Evolutionary conservation across 2,888 invertebrate species (phyloP), one percentile per base, ranked within the genome.

Genomic region (Uropetala carovei): DNA sequence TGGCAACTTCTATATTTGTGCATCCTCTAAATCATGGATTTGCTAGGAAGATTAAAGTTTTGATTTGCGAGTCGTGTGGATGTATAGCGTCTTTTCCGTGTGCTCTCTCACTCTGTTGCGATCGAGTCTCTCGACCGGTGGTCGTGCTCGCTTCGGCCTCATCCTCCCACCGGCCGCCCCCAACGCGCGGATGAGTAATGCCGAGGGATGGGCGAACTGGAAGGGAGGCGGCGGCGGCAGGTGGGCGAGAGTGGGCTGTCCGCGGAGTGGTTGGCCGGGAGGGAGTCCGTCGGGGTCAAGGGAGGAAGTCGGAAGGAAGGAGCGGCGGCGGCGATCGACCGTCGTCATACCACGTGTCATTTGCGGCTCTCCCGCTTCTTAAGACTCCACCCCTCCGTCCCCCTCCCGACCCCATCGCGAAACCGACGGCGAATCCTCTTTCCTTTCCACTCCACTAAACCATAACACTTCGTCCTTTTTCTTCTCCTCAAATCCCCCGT

Each of bases 141-240:
- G 43, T 43, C 43, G 43, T 43, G 43, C 43, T 43, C 43, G 43
- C 43, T 43, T 43, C 43, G 43, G 43, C 43, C 43, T 43, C 43
- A 43, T 43, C 64, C 64, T 64, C 64, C 64, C 64, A 11, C 27
- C 10, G 2, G 18, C 43, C 83, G 83, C 43, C 22, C 58, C 85
- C 58, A 57, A 58, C 85, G 58, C 10, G 27, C 58, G 57, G 85
- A 85, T 85, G 85, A 85, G 85, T 85, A 85, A 85, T 58, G 58
- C 85, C 57, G 56, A 13, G 75, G 75, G 75, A 75, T 75, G 75
- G 75, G 83, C 56, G 83, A 85, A n/a, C 58, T 58, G 58, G 85
- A 14, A 58, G 9, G 56, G 9, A 7, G 75, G 75, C n/a, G n/a
- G n/a, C n/a, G n/a, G n/a, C n/a, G 84, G 84, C n/a, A 58, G 85